Conservation (phyloP, 2,113 vertebrate genomes). For the Neoarius graeffei region DNA sequence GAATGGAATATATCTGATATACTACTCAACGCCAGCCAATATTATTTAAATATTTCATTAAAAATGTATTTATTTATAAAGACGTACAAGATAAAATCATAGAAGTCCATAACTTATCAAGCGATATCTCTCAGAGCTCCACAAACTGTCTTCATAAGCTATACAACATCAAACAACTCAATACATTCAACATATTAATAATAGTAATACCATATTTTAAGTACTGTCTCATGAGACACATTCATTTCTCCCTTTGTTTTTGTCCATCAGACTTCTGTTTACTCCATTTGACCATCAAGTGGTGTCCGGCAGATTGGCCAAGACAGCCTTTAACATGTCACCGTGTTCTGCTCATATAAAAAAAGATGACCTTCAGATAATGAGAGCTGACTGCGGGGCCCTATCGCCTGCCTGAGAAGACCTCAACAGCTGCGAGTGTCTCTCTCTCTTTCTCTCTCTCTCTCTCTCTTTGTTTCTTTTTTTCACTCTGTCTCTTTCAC, state of each 20-base stretch:
- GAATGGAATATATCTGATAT: too few species aligned
- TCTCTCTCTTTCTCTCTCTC: conserved; percentile 19
- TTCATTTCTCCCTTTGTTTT: background rate
- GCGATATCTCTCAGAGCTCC: background rate
- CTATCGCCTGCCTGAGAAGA: conserved; percentile 50
- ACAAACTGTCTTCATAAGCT: background rate
- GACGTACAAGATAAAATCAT: background rate
- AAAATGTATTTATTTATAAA: background rate
- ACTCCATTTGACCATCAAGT: conserved; percentile 39
- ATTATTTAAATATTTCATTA: background rate
- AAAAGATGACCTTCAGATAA: conserved; percentile 60
- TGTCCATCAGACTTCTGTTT: conserved; percentile 13
- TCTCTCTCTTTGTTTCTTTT: background rate
- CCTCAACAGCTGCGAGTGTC: conserved; percentile 46
- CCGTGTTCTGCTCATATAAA: conserved; percentile 39
- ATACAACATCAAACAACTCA: background rate
- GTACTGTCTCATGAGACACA: background rate
- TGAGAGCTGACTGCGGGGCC: conserved; percentile 52
- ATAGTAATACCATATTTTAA: background rate
- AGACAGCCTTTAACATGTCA: conserved; percentile 57
- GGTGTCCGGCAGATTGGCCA: conserved; percentile 29
- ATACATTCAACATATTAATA: background rate
- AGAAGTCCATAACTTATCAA: background rate
- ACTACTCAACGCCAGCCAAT: too few species aligned
- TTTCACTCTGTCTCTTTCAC: conserved; percentile 45